Base-by-base conservation (phyloP, 2,888 invertebrate genomes). In the Scaptomyza caliginosa region DNA sequence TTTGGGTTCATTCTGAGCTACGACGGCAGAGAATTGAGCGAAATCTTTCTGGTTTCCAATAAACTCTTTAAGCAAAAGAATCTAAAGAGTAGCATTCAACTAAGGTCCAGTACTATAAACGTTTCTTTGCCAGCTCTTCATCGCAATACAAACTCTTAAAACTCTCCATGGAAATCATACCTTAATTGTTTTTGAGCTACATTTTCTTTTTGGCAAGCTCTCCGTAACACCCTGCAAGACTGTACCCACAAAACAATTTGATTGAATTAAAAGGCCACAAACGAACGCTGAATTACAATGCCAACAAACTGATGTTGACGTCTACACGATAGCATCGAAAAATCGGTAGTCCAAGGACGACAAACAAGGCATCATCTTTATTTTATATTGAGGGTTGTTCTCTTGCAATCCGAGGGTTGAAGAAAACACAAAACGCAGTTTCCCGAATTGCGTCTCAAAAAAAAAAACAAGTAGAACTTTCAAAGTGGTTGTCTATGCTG, bases 381-480 rank as follows among this genome's bases (percentile, higher is more conserved):
- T 7, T 30, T 62, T 3, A 32, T 7, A 26, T 62, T 77, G 62
- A 67, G 73, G 73, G 73, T 73, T 70, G 58, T 42, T 62, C 36
- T 16, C 2, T 3, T 34, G 21, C 32, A 34, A 23, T 11, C 30
- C 1, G 74, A 55, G 75, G 74, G 80, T 77, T 81, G 81, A 79
- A 76, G 23, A 17, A 13, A 34, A 34, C 8, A 34, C 34, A 16
- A 77, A 86, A 81, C 87, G 87, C 83, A 87, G 83, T 85, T 82
- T 72, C 63, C 73, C 63, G 52, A 78, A 84, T 79, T 82, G 87
- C 81, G 81, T 87, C 81, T 81, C 71, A 80, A 57, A 51, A 40
- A 36, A 40, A 56, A n/a, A n/a, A n/a, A n/a, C n/a, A n/a, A n/a
- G n/a, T 42, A 2, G 8, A 34, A 34, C 16, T 34, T 74, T 72